Percentiles rank a stretch among this genome's conserved stretches.
Conservation (phyloP, 2,797 vertebrate species). For the Scomberomorus guttatus region DNA sequence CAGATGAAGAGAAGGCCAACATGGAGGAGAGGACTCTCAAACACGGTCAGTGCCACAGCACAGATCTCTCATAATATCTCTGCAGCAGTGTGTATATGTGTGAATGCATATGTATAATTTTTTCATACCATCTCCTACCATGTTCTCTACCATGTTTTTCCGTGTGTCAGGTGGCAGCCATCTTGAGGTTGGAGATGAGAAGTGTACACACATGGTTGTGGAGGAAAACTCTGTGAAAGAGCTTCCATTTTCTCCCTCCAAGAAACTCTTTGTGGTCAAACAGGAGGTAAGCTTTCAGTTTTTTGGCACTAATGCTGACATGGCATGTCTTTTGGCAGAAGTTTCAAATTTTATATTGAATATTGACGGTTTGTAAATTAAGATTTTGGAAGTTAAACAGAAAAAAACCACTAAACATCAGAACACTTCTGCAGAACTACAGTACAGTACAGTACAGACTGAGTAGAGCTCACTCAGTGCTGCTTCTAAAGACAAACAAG, state of each 20-base stretch:
- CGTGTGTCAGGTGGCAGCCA: slow-evolving; percentile 87
- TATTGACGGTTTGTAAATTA: neutral
- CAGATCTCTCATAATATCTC: neutral
- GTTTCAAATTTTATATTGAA: neutral
- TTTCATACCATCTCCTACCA: neutral
- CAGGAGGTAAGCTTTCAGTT: slow-evolving; percentile 90
- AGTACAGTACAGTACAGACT: neutral
- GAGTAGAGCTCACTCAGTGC: neutral
- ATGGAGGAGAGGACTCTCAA: slow-evolving; percentile 98
- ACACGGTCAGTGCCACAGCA: slow-evolving; percentile 87
- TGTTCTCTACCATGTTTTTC: neutral
- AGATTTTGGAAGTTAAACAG: neutral
- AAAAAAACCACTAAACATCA: neutral
- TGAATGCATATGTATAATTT: neutral
- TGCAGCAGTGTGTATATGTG: neutral
- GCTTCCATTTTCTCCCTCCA: slow-evolving; percentile 89
- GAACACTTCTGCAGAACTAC: neutral
- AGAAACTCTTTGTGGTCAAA: slow-evolving; percentile 94
- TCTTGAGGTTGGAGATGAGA: slow-evolving; percentile 90
- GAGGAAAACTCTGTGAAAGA: slow-evolving; percentile 96
- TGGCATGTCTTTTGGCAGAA: neutral
- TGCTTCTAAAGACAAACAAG: neutral
- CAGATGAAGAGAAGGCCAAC: slow-evolving; percentile 93
- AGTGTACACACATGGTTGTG: slow-evolving; percentile 95
- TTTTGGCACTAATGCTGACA: neutral